These are phyloP conservation scores for Bradypodion ventrale DNA, from an alignment of 2,797 vertebrate genomes.

Conservation along the genomic window DNA sequence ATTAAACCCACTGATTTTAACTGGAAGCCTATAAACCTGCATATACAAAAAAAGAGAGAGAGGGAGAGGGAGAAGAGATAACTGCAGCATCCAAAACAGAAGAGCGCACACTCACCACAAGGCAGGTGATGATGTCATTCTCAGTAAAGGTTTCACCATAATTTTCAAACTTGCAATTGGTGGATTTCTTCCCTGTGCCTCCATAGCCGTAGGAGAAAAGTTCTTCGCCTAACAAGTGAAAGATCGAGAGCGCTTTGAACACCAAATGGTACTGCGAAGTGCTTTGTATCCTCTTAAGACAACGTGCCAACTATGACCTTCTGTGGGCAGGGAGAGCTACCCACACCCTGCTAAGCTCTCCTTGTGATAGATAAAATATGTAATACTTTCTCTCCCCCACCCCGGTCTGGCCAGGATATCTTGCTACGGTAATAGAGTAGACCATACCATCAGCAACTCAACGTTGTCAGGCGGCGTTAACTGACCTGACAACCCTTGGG, in stretches of 20 bases:
- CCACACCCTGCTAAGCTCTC: not conserved
- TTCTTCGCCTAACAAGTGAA: conserved; percentile 83
- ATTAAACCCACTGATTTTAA: too few species aligned
- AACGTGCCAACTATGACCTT: not conserved
- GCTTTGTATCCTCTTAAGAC: not conserved
- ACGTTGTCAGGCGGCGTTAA: too few species aligned
- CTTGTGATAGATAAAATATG: not conserved
- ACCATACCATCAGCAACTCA: too few species aligned
- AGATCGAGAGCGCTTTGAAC: not conserved
- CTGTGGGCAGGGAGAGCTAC: not conserved
- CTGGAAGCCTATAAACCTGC: not conserved
- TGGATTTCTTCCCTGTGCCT: conserved; percentile 92
- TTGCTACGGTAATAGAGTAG: too few species aligned
- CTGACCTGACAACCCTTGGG: too few species aligned
- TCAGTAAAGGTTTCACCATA: conserved; percentile 90
- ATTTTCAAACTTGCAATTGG: conserved; percentile 88
- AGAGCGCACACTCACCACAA: conserved; percentile 79
- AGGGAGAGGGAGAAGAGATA: too few species aligned
- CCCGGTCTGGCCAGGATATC: too few species aligned
- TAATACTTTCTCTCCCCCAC: too few species aligned
- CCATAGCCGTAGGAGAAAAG: conserved; percentile 91
- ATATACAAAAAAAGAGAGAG: not conserved
- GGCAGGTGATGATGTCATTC: conserved; percentile 92
- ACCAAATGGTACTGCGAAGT: not conserved
- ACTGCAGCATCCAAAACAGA: too few species aligned